These are phyloP conservation scores for Otis tarda DNA, from an alignment of 2,113 vertebrate genomes.

Conservation along the genomic window DNA sequence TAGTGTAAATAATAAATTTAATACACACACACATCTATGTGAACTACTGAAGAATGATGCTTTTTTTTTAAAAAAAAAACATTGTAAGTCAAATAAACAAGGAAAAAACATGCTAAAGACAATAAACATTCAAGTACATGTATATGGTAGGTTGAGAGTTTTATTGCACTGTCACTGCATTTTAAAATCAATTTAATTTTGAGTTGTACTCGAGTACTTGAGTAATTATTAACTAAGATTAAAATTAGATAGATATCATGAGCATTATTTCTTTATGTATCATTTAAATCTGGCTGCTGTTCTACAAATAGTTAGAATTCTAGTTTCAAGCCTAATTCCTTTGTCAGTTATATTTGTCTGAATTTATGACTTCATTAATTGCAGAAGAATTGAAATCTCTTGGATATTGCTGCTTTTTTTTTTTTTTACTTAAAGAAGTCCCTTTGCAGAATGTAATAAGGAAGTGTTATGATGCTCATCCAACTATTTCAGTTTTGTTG, in stretches of 20 bases:
- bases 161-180: background rate
- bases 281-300: background rate
- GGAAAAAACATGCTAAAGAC: background rate
- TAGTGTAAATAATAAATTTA: background rate
- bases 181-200: background rate
- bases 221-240: background rate
- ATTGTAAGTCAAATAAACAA: background rate
- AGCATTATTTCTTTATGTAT: background rate
- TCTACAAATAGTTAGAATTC: background rate
- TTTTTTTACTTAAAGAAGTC: background rate
- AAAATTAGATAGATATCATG: background rate
- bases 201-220: background rate
- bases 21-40: background rate
- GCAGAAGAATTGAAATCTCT: background rate
- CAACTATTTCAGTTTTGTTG: background rate
- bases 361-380: background rate
- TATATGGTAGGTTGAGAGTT: background rate
- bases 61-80: background rate
- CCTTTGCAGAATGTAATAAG: background rate
- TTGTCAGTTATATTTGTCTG: background rate
- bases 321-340: background rate
- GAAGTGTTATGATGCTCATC: background rate
- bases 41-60: background rate
- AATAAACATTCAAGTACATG: background rate
- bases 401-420: background rate